Evolutionary conservation across 2,113 vertebrate genomes (phyloP).

Genomic region (Clarias magur): DNA sequence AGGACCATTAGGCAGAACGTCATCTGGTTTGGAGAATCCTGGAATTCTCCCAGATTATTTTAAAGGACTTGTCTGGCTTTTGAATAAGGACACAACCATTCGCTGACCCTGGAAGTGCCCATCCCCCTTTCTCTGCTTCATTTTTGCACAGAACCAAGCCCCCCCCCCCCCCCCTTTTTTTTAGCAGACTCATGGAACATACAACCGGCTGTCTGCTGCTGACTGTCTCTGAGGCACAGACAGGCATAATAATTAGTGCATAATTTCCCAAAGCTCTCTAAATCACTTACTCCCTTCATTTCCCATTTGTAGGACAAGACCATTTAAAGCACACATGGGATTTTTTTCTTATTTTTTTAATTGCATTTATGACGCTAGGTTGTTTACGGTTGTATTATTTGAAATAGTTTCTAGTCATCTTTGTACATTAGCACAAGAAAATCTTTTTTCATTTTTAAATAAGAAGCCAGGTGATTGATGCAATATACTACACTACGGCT

Average conservation of each 20-base stretch:
- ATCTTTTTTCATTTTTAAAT: neutral
- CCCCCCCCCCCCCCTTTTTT: no score
- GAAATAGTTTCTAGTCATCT: neutral
- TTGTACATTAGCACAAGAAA: neutral
- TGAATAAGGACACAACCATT: slow-evolving; percentile 15
- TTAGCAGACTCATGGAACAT: neutral
- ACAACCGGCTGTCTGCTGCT: neutral
- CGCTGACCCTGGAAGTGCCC: neutral
- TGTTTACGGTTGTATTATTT: neutral
- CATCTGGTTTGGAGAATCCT: neutral
- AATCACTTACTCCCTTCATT: neutral
- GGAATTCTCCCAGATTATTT: neutral
- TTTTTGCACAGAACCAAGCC: neutral
- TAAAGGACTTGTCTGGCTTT: neutral
- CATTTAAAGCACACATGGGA: neutral
- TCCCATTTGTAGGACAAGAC: no score
- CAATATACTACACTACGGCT: neutral
- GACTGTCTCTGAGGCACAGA: neutral
- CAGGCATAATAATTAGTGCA: neutral
- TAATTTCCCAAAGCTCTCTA: neutral
- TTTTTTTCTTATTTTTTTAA: neutral
- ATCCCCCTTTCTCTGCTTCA: slow-evolving; percentile 2
- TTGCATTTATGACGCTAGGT: neutral
- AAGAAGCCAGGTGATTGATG: neutral
- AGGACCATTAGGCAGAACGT: neutral